Conservation (phyloP, 1,140 invertebrate genomes). For the Caenorhabditis briggsae region DNA sequence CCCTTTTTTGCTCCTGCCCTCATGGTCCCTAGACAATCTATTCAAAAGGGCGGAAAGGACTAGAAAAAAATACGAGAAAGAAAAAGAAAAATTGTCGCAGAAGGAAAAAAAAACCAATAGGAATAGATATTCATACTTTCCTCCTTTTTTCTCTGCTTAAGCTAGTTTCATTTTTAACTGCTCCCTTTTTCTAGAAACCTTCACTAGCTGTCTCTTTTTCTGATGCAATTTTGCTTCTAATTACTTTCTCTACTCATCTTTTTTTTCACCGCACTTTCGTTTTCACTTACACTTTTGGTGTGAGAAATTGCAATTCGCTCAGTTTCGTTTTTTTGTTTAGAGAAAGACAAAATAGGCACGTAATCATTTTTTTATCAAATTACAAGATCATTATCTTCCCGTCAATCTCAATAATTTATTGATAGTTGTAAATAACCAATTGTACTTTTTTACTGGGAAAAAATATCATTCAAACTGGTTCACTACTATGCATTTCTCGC, state of each 20-base stretch:
- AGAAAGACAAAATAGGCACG: background rate
- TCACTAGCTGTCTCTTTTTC: background rate
- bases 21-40: constrained; percentile 51
- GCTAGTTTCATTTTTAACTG: constrained; percentile 36
- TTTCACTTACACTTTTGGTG: constrained; percentile 34
- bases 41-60: background rate
- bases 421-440: too few relatives aligned
- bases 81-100: constrained; percentile 13
- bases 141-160: background rate
- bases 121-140: constrained; percentile 54
- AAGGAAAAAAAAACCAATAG: constrained; percentile 17
- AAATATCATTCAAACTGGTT: too few relatives aligned
- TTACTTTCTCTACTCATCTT: constrained; percentile 43
- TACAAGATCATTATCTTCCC: too few relatives aligned
- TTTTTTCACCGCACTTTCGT: constrained; percentile 3
- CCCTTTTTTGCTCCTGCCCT: constrained; percentile 12
- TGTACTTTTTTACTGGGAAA: too few relatives aligned
- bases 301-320: background rate
- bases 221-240: constrained; percentile 45
- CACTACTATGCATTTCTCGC: too few relatives aligned
- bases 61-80: background rate
- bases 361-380: too few relatives aligned
- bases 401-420: too few relatives aligned
- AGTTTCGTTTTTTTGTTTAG: background rate
- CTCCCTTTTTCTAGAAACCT: background rate